Conservation (phyloP, 2,113 vertebrate species). For the Pluvialis apricaria region DNA sequence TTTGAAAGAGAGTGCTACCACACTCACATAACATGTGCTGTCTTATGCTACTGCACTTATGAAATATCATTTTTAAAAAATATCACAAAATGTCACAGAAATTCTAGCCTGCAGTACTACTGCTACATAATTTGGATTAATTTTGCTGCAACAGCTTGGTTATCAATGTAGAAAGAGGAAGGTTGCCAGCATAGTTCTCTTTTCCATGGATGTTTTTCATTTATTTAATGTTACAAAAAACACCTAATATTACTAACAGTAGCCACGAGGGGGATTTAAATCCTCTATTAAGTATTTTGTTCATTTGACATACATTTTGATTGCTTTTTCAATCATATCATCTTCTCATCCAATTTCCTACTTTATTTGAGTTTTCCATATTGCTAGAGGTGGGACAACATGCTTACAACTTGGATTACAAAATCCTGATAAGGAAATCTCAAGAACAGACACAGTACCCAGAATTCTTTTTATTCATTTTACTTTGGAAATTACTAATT, state of each 20-base stretch:
- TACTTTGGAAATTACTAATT: background rate
- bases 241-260: background rate
- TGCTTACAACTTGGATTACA: background rate
- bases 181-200: background rate
- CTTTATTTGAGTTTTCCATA: background rate
- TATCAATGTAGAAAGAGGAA: background rate
- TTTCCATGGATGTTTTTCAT: background rate
- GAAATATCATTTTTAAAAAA: background rate
- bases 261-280: background rate
- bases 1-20: background rate
- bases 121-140: background rate
- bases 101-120: background rate
- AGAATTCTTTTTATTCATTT: background rate
- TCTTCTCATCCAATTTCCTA: background rate
- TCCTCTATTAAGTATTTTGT: background rate
- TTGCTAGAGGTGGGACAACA: background rate
- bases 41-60: background rate
- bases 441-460: background rate
- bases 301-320: background rate
- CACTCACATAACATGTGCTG: background rate
- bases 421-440: background rate
- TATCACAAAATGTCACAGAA: background rate
- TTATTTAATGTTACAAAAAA: background rate
- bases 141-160: background rate
- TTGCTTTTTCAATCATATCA: background rate